Conservation (phyloP, 2,888 invertebrate genomes). For the Eucera pruinosa region DNA sequence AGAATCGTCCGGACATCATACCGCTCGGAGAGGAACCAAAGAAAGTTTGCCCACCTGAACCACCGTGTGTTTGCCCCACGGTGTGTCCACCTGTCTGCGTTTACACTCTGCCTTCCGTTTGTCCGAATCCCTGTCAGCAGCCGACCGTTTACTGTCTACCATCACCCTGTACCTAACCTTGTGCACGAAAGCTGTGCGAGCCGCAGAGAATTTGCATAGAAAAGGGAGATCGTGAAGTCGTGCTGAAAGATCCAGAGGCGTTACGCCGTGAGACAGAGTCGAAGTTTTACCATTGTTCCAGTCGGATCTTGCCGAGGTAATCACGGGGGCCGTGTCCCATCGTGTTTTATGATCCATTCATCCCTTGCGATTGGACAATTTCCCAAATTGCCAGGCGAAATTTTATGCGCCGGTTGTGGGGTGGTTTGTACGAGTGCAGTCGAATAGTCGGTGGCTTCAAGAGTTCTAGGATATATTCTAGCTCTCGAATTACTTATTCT, state of each 20-base stretch:
- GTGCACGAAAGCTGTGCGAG: not conserved
- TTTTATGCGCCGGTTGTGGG: slow-evolving; percentile 41
- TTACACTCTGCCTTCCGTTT: slow-evolving; percentile 30
- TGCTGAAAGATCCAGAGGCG: slow-evolving; percentile 6
- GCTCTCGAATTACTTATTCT: slow-evolving; percentile 21
- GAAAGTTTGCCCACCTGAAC: slow-evolving; percentile 8
- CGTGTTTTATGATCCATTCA: slow-evolving; percentile 52
- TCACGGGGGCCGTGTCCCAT: slow-evolving; percentile 42
- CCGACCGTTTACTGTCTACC: slow-evolving; percentile 36
- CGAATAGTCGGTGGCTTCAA: not conserved
- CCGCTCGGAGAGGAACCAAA: slow-evolving; percentile 5
- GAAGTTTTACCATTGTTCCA: slow-evolving; percentile 37
- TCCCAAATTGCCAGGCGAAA: slow-evolving; percentile 39
- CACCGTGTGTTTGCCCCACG: slow-evolving; percentile 8
- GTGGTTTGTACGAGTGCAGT: slow-evolving; percentile 10
- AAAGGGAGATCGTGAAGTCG: slow-evolving; percentile 26
- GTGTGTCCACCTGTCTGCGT: slow-evolving; percentile 18
- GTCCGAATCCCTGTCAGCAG: slow-evolving; percentile 27
- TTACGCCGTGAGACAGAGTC: slow-evolving; percentile 9
- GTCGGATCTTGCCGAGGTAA: slow-evolving; percentile 36
- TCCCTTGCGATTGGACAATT: slow-evolving; percentile 46
- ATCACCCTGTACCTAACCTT: slow-evolving; percentile 4
- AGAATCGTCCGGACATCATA: slow-evolving; percentile 31
- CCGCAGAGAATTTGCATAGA: slow-evolving; percentile 39
- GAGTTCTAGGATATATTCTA: not conserved